phyloP scores from a whole-genome alignment of 2,113 vertebrate species.

The Pithys albifrons region DNA sequence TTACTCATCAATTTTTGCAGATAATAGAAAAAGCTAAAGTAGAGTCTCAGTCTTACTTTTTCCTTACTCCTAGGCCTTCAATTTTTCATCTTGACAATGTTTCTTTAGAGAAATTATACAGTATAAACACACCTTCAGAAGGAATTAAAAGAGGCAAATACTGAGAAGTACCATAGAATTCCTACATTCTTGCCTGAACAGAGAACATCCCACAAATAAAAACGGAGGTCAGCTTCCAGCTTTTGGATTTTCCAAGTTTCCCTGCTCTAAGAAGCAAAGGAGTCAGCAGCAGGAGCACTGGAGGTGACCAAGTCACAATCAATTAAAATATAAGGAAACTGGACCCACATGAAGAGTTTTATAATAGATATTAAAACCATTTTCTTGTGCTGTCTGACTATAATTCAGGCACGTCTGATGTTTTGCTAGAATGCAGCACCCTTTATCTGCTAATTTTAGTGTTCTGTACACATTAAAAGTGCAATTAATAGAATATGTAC shows the following conservation, averaged over 20 bases:
- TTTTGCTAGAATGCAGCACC: neutral
- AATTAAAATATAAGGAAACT: neutral
- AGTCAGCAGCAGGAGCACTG: rapidly evolving
- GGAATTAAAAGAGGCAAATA: constrained; percentile 31
- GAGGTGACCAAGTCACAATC: neutral
- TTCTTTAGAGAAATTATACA: constrained; percentile 47
- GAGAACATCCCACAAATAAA: neutral
- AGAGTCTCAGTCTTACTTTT: neutral
- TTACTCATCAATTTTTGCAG: constrained; percentile 44
- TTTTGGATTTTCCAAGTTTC: neutral
- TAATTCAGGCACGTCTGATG: neutral
- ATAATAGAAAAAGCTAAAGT: constrained; percentile 25
- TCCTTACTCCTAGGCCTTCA: neutral
- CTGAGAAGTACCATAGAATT: neutral
- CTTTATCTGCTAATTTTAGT: neutral
- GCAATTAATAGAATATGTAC: neutral
- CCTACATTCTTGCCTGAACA: neutral
- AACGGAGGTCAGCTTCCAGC: neutral
- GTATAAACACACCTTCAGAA: constrained; percentile 39
- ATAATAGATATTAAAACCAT: neutral
- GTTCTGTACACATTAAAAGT: neutral
- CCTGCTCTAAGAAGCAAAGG: neutral
- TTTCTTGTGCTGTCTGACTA: neutral
- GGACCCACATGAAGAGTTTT: neutral
- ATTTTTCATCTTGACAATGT: constrained; percentile 56